Percentiles rank a stretch among this genome's conserved stretches.
These are phyloP conservation scores for Apis dorsata DNA, from an alignment of 1,140 invertebrate genomes.

Conservation along the genomic window DNA sequence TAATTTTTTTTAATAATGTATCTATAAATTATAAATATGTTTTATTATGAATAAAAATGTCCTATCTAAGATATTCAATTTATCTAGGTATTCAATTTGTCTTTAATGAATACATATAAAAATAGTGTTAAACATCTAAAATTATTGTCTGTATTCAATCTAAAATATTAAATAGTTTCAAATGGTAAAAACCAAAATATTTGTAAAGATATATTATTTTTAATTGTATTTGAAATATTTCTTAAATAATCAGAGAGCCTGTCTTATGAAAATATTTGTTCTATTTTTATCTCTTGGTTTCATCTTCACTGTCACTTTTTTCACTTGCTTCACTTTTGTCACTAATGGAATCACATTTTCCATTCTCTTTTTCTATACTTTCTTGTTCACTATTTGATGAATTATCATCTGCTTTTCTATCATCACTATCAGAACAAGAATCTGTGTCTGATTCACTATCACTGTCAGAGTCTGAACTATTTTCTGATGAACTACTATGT, in stretches of 20 bases:
- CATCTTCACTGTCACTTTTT: conserved; percentile 73
- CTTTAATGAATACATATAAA: conserved; percentile 41
- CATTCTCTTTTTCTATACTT: conserved; percentile 70
- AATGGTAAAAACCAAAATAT: background rate
- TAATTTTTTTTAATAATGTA: background rate
- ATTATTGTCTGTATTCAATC: conserved; percentile 8
- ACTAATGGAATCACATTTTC: conserved; percentile 67
- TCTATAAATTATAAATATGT: background rate
- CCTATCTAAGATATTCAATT: background rate
- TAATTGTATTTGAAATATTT: background rate
- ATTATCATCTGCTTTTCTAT: conserved; percentile 58
- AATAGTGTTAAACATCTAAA: conserved; percentile 29
- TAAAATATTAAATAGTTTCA: conserved; percentile 11
- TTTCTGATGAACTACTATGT: conserved; percentile 69
- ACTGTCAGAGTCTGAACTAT: conserved; percentile 76
- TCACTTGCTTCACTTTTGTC: conserved; percentile 69
- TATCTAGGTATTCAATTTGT: background rate
- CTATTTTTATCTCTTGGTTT: conserved; percentile 57
- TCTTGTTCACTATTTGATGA: conserved; percentile 62
- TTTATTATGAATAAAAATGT: conserved; percentile 1
- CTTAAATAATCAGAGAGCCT: conserved; percentile 19
- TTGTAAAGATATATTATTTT: background rate
- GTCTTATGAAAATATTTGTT: background rate
- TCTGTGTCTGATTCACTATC: conserved; percentile 76
- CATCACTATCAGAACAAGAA: conserved; percentile 72